Base-by-base conservation (phyloP, 2,797 vertebrate species). In the Ctenopoma multispine region DNA sequence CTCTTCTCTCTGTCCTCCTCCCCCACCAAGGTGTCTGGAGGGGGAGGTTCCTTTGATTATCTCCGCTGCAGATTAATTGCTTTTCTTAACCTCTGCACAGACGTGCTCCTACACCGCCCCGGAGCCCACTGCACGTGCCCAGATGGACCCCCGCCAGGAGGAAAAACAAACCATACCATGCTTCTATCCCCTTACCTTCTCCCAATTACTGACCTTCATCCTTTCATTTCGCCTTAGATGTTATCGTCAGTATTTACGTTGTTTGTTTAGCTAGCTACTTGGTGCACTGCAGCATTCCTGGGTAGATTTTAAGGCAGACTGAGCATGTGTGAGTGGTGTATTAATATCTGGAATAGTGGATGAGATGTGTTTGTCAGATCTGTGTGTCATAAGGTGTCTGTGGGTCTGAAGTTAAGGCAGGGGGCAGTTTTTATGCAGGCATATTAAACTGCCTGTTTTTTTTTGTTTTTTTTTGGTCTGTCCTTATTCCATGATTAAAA, bases 1-100 rank as follows among this genome's bases (percentile, higher is more conserved):
- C 49, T 29, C 24, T 44, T 56, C 53, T 41, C 61, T 57, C 56
- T 44, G 69, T 57, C 50, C 43, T 29, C 63, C 76, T 50, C 77
- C 77, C 74, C 79, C 74, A 67, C 86, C 79, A 77, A 86, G 81
- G 83, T 86, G 86, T 91, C 82, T 90, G 83, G 84, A 88, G 89
- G 89, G 87, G 88, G 87, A 83, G 87, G 86, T 90, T 84, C 90
- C 85, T 94, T 92, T 93, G 92, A 93, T 94, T 93, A 91, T 92
- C 89, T 90, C 87, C 81, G 85, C 86, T 69, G 87, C 77, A 78
- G 83, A 89, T 93, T 93, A 93, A 93, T 93, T 93, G 89, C 90
- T 93, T 93, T 93, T 92, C 89, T 91, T 91, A 93, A 92, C 90
- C 90, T 92, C 85, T 88, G 87, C 86, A 81, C 85, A 89, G 84